These are phyloP conservation scores for Fabriciana adippe DNA, from an alignment of 2,888 invertebrate species.

Conservation along the genomic window DNA sequence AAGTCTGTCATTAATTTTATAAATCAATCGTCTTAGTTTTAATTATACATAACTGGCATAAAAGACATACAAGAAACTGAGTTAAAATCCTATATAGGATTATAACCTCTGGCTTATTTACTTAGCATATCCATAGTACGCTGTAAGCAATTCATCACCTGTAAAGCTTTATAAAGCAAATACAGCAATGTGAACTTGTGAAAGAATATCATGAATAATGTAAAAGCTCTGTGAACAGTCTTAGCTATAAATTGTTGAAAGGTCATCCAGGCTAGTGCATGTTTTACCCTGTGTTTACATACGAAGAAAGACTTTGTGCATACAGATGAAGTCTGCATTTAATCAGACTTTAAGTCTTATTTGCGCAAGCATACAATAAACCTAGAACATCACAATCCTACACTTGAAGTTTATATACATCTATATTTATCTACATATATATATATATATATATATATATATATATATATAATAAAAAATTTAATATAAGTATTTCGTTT, in stretches of 20 bases:
- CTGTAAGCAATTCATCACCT: slow-evolving; percentile 3
- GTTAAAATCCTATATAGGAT: no score
- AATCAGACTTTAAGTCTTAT: background rate
- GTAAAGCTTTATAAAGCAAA: slow-evolving; percentile 3
- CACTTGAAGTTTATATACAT: background rate
- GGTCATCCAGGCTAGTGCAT: slow-evolving; percentile 24
- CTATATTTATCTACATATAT: no score
- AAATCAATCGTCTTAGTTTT: no score
- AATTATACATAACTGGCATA: no score
- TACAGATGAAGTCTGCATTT: background rate
- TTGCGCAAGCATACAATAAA: background rate
- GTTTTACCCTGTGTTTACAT: slow-evolving; percentile 4
- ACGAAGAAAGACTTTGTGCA: slow-evolving; percentile 13
- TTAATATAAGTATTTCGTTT: no score
- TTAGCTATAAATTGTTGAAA: slow-evolving; percentile 33
- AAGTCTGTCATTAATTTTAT: no score
- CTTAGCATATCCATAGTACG: no score
- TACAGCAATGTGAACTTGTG: slow-evolving; percentile 20
- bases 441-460: no score
- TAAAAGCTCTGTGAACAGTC: slow-evolving; percentile 22
- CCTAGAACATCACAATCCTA: background rate
- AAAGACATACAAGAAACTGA: no score
- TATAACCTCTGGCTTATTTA: no score
- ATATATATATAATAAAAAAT: no score
- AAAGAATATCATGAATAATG: slow-evolving; percentile 38